These are phyloP conservation scores for Vulpes ferrilata DNA, from an alignment of 2,113 vertebrate genomes.

Conservation along the genomic window DNA sequence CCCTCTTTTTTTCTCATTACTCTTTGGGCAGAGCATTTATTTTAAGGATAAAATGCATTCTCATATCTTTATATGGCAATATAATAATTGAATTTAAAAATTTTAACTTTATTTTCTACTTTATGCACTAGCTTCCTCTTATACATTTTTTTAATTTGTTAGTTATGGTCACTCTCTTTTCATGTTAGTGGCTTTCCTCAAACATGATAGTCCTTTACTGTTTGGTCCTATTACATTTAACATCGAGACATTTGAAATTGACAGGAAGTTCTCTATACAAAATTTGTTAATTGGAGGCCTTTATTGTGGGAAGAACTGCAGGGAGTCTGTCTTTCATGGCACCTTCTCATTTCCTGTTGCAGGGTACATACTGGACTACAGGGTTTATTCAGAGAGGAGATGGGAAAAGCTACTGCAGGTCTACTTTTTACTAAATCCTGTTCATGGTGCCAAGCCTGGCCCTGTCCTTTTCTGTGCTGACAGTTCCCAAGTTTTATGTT, in stretches of 20 bases:
- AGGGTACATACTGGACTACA: background rate
- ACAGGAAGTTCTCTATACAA: background rate
- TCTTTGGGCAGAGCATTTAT: background rate
- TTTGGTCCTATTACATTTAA: background rate
- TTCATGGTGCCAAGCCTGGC: background rate
- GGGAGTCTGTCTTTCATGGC: background rate
- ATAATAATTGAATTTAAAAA: background rate
- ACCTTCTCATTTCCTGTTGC: background rate
- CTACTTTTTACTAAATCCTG: background rate
- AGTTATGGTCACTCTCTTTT: background rate
- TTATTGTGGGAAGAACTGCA: background rate
- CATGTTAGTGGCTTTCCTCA: background rate
- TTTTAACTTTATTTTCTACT: background rate
- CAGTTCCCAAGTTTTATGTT: background rate
- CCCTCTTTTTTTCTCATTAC: background rate
- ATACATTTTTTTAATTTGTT: background rate
- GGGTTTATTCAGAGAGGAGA: accelerated
- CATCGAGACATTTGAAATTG: background rate
- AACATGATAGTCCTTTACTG: background rate
- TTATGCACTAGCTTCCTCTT: background rate
- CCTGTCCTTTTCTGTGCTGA: background rate
- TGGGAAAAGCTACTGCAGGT: background rate
- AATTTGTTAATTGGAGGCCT: background rate
- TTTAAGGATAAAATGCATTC: background rate
- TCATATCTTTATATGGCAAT: background rate